Evolutionary conservation across 2,888 invertebrate genomes (phyloP), one percentile per base, ranked within the genome.

Genomic region (Elegia similella): DNA sequence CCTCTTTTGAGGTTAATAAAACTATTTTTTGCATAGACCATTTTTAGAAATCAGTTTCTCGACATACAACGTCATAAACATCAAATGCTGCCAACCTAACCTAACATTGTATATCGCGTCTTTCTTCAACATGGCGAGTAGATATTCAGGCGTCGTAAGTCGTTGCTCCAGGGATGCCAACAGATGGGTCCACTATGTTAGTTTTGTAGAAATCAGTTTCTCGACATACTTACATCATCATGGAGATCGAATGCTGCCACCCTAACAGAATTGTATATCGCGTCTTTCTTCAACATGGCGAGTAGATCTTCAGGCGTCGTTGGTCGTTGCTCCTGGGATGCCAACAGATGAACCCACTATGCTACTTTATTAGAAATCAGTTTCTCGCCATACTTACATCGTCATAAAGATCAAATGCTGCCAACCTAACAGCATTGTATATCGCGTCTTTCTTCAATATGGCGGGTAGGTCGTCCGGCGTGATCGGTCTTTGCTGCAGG

Each of bases 41-140:
- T 23, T 23, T 23, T 23, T 23, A 23, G 23, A 23, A 23, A 23
- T 23, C 23, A 23, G 23, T 23, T 23, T 23, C 23, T 23, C 2
- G 10, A 3, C 1, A 32, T 16, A 95, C 95, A 82, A 98, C 97
- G 78, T 98, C 97, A 78, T 96, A 98, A 56, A 98, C 92, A 72
- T 98, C 96, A 81, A 96, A 97, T 0, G 98, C 96, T 2, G 96
- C 95, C 62, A 97, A 88, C 7, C 98, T 97, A 8, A 97, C 96
- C n/a, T n/a, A 0, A 98, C 98, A 84, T 97, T 97, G 76, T 98
- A 98, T 47, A 98, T 95, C 57, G 98, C 98, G 87, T 98, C 98
- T 84, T 98, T 98, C 58, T 95, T 93, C 62, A 98, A 87, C 74
- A 98, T 96, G 12, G 95, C 94, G 57, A 94, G 93, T 66, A 97